Percentiles rank a stretch among this genome's conserved stretches.
Evolutionary conservation across 1,140 invertebrate species (phyloP).

Genomic region (Paraescarpia echinospica): DNA sequence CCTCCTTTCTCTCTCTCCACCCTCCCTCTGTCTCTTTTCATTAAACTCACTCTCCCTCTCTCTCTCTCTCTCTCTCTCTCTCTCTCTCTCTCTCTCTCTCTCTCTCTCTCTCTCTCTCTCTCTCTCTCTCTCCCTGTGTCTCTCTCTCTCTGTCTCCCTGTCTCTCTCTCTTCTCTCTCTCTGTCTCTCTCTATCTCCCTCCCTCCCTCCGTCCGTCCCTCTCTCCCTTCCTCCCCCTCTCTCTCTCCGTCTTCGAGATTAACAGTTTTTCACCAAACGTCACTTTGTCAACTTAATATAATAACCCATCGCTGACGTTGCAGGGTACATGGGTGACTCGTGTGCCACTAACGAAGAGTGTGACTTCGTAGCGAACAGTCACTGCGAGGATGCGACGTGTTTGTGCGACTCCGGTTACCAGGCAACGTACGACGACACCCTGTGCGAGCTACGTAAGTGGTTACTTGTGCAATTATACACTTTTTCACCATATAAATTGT

Average conservation of each 20-base stretch:
- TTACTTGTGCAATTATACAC: not conserved
- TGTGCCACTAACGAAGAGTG: not conserved
- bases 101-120: slow-evolving; percentile 23
- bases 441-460: not conserved
- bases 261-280: no score
- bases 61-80: slow-evolving; percentile 23
- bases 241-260: not conserved
- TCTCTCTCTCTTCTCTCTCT: slow-evolving; percentile 19
- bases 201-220: slow-evolving; percentile 20
- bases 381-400: not conserved
- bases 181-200: slow-evolving; percentile 18
- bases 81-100: slow-evolving; percentile 28
- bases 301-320: not conserved
- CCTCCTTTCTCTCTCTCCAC: no score
- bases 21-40: not conserved
- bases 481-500: not conserved
- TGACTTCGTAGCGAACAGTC: not conserved
- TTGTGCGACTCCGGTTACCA: not conserved
- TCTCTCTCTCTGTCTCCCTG: slow-evolving; percentile 25
- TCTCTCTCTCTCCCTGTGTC: slow-evolving; percentile 24
- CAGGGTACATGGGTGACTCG: not conserved
- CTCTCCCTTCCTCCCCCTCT: not conserved
- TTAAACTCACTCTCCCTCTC: not conserved
- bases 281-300: not conserved
- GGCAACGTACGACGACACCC: not conserved